phyloP scores from a whole-genome alignment of 2,888 invertebrate genomes.

The Mayetiola destructor region DNA sequence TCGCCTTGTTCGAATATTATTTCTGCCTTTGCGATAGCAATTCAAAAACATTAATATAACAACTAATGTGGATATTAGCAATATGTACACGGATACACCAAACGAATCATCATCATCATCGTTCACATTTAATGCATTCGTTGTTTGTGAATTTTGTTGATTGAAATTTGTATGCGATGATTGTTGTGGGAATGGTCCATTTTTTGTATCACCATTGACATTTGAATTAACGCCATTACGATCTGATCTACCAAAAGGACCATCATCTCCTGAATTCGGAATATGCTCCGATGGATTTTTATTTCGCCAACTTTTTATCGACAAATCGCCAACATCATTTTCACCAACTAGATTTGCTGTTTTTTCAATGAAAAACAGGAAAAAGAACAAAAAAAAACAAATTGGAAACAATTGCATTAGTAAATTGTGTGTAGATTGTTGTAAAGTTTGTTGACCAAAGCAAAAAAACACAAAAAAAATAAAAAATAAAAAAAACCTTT shows the following conservation, averaged over 20 bases:
- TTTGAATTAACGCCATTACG: background rate
- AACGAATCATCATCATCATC: constrained; percentile 21
- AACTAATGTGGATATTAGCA: constrained; percentile 23
- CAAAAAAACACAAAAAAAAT: background rate
- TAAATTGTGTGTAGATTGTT: background rate
- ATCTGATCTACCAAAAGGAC: background rate
- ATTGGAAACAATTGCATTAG: background rate
- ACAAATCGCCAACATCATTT: background rate
- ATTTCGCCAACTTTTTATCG: constrained; percentile 8
- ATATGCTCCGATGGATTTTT: background rate
- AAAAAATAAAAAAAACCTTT: background rate
- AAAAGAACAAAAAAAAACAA: background rate
- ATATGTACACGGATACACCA: constrained; percentile 22
- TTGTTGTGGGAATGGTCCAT: background rate
- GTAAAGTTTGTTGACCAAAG: background rate
- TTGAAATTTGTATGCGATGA: background rate
- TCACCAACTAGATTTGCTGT: constrained; percentile 1
- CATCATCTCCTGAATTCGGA: background rate
- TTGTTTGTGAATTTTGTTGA: background rate
- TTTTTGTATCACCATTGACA: background rate
- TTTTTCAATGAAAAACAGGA: constrained; percentile 10
- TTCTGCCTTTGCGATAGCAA: constrained; percentile 23
- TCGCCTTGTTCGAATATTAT: constrained; percentile 16
- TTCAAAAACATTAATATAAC: constrained; percentile 24
- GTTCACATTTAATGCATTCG: constrained; percentile 15